Conservation (phyloP, 2,113 vertebrate genomes). For the Ranitomeya imitator region DNA sequence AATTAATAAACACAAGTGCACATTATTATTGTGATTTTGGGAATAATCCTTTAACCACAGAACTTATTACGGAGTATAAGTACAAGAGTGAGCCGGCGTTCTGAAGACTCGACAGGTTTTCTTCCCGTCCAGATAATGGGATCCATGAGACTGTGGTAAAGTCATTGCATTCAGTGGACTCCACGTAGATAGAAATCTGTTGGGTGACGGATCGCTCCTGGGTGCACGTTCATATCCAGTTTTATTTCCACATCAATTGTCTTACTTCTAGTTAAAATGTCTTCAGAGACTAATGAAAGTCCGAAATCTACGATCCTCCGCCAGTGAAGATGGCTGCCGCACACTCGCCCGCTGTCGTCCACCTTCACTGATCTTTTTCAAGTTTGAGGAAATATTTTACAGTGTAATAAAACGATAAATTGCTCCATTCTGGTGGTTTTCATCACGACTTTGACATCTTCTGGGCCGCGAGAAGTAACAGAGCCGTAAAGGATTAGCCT, state of each 20-base stretch:
- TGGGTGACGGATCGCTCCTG: neutral
- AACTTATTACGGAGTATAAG: neutral
- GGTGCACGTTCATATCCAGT: neutral
- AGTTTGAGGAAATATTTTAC: neutral
- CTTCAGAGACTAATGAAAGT: constrained; percentile 10
- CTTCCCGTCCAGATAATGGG: neutral
- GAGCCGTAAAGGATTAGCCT: neutral
- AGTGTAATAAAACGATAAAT: neutral
- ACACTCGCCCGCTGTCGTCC: neutral
- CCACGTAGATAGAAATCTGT: neutral
- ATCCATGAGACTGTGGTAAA: neutral
- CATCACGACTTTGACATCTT: neutral
- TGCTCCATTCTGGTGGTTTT: neutral
- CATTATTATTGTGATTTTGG: too few species aligned
- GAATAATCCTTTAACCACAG: neutral
- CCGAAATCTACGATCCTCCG: neutral
- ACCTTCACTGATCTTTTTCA: neutral
- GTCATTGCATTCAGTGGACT: neutral
- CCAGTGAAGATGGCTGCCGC: neutral
- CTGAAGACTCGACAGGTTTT: neutral
- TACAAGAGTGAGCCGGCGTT: neutral
- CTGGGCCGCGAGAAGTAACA: neutral
- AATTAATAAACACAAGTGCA: too few species aligned
- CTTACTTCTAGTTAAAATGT: neutral
- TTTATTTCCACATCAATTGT: neutral